A percentile compares a stretch with the other conserved stretches of the same genome.
phyloP scores from a whole-genome alignment of 1,140 invertebrate species.

The Meloidogyne exigua region DNA sequence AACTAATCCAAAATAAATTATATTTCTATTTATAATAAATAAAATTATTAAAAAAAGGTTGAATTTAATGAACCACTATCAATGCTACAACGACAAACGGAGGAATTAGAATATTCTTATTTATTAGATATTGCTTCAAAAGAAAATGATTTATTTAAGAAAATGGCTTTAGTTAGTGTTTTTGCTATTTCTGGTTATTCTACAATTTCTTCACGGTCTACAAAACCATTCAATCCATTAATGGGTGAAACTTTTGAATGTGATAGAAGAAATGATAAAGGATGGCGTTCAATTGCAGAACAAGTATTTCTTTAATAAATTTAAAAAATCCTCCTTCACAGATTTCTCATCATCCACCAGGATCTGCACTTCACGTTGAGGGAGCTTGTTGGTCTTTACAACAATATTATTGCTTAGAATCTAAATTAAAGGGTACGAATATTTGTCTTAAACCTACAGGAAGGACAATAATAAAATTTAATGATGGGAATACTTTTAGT shows the following conservation, averaged over 20 bases:
- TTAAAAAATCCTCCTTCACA: not conserved
- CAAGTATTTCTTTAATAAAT: constrained; percentile 67
- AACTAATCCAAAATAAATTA: no score
- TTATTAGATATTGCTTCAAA: constrained; percentile 77
- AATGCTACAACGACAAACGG: constrained; percentile 91
- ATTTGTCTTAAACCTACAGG: constrained; percentile 82
- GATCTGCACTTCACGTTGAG: constrained; percentile 87
- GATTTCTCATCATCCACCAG: constrained; percentile 94
- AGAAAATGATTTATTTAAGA: constrained; percentile 90
- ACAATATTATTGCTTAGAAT: constrained; percentile 69
- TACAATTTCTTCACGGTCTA: constrained; percentile 72
- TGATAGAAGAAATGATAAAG: constrained; percentile 87
- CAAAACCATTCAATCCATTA: constrained; percentile 71
- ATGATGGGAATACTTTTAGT: constrained; percentile 64
- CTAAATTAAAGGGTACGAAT: constrained; percentile 36
- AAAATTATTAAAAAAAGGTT: constrained; percentile 54
- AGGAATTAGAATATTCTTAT: constrained; percentile 93
- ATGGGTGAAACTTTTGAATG: constrained; percentile 92
- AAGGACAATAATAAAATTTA: constrained; percentile 72
- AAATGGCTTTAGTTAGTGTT: constrained; percentile 48
- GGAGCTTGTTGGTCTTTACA: constrained; percentile 83
- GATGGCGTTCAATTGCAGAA: constrained; percentile 88
- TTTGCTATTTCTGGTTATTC: constrained; percentile 83
- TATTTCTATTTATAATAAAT: no score
- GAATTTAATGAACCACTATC: constrained; percentile 98